Base-by-base conservation (phyloP, 2,888 invertebrate species). In the Ethmia dodecea region DNA sequence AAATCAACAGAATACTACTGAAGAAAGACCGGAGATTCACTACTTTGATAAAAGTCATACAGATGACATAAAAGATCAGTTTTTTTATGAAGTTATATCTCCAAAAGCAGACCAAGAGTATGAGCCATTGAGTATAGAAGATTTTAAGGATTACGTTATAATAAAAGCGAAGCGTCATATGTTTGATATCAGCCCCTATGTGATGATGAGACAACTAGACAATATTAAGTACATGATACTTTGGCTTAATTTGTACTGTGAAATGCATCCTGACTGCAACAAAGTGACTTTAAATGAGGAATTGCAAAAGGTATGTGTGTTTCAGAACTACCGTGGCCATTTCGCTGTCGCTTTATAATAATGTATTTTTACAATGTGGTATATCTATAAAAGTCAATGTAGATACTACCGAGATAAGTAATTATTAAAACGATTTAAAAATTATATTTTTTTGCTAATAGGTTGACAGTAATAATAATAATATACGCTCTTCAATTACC, bases 211-310 rank as follows among this genome's bases (percentile, higher is more conserved):
- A 30, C 45, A 50, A 28, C 32, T 57, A 16, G 59, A 61, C 37
- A 52, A 59, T 44, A 54, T 55, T 10, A 60, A 60, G 37, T 56
- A 58, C 28, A 66, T 67, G 59, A 47, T 65, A 8, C 28, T 55
- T 31, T 68, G 68, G 68, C 49, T 67, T 0, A 57, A 64, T 18
- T 32, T 60, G 24, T 66, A 67, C 31, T 66, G 68, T 50, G 58
- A 60, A 32, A 60, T 62, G 58, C 65, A 64, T 44, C 59, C 59
- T 2, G 54, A 65, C 40, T 68, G 67, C 45, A 55, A 65, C 31
- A 59, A 53, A 37, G 41, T 50, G 2, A 57, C 59, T 32, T 43
- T 67, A 11, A 59, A 64, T 33, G 57, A 57, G 43, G 61, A 67
- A 45, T 37, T 66, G 4, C 41, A 38, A 24, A 60, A 65, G 50